These are phyloP conservation scores for Pharmacophagus antenor DNA, from an alignment of 2,888 invertebrate genomes.

Conservation along the genomic window DNA sequence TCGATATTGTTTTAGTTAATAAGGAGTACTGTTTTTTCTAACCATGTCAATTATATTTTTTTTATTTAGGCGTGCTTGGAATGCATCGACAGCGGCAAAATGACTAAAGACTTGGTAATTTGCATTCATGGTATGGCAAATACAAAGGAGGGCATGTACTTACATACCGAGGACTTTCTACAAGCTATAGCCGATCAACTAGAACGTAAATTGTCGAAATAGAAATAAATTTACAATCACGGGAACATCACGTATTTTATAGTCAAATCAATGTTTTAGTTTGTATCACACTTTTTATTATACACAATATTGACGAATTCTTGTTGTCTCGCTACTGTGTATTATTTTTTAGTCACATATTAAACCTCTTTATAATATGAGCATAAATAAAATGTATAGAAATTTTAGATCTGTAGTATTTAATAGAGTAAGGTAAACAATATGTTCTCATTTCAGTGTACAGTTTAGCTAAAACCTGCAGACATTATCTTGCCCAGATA, in stretches of 20 bases:
- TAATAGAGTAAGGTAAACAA: too few relatives aligned
- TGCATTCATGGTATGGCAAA: conserved; percentile 92
- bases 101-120: conserved; percentile 94
- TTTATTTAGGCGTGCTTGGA: conserved; percentile 86
- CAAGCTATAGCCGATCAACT: conserved; percentile 89
- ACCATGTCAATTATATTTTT: conserved; percentile 33
- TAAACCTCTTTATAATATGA: too few relatives aligned
- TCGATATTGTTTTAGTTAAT: too few relatives aligned
- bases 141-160: conserved; percentile 90
- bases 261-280: neutral
- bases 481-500: too few relatives aligned
- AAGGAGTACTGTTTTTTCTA: neutral
- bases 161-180: conserved; percentile 93
- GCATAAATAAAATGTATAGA: too few relatives aligned
- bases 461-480: too few relatives aligned
- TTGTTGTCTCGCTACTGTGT: neutral
- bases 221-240: conserved; percentile 30
- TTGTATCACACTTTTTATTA: neutral
- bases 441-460: too few relatives aligned
- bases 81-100: conserved; percentile 89
- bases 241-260: neutral
- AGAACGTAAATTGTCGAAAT: conserved; percentile 73
- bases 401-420: too few relatives aligned
- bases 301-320: neutral
- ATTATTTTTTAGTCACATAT: too few relatives aligned